phyloP scores from a whole-genome alignment of 1,140 invertebrate species.

The Prorops nasuta region DNA sequence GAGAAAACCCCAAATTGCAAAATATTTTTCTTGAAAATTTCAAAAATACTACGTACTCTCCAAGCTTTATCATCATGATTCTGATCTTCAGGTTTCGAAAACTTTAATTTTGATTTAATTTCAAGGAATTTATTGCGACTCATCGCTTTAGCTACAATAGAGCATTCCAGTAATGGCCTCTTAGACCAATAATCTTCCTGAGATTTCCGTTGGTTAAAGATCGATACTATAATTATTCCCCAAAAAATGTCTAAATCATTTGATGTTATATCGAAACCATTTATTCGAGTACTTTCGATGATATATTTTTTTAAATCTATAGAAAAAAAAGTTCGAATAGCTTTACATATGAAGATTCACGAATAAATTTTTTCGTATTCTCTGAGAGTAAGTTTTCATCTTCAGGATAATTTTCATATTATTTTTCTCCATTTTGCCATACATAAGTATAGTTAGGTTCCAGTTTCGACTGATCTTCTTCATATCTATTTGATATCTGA shows the following conservation, averaged over 20 bases:
- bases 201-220: neutral
- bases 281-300: neutral
- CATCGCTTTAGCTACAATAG: neutral
- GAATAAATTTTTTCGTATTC: neutral
- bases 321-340: conserved; percentile 7
- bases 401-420: neutral
- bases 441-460: neutral
- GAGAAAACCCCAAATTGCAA: neutral
- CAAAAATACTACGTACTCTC: no score
- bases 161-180: neutral
- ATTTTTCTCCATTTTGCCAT: neutral
- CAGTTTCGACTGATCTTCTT: neutral
- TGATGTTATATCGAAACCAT: neutral
- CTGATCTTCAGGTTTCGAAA: neutral
- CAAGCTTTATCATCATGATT: neutral
- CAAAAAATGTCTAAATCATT: conserved; percentile 1
- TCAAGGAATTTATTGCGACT: neutral
- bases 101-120: conserved; percentile 3
- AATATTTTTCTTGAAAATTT: conserved; percentile 4
- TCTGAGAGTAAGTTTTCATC: neutral
- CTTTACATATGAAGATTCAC: neutral
- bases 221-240: neutral
- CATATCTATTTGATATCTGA: no score
- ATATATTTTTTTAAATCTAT: conserved; percentile 2
- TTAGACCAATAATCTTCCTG: conserved; percentile 5